Percentiles rank a stretch among this genome's conserved stretches.
phyloP scores from a whole-genome alignment of 2,113 vertebrate species.

The Salvator merianae region DNA sequence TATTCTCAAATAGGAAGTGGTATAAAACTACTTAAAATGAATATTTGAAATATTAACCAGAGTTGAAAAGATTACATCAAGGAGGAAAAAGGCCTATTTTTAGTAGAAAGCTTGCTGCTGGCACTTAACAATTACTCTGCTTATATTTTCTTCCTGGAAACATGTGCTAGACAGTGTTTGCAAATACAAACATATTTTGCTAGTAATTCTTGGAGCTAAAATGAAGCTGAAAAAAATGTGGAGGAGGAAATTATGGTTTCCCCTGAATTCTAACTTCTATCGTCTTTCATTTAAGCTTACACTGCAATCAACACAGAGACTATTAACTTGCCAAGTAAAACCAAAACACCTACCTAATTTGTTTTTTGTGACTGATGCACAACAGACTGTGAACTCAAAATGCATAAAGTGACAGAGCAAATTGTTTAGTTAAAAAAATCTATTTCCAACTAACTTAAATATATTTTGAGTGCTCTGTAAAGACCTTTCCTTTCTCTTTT shows the following conservation, averaged over 20 bases:
- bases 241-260: slow-evolving; percentile 9
- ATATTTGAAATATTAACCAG: not conserved
- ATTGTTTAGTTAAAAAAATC: too few species aligned
- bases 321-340: not conserved
- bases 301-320: not conserved
- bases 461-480: too few species aligned
- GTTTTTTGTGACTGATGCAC: slow-evolving; percentile 21
- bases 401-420: not conserved
- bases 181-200: not conserved
- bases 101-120: slow-evolving; percentile 6
- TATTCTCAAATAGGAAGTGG: too few species aligned
- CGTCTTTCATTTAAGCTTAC: slow-evolving; percentile 9
- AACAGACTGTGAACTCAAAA: not conserved
- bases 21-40: too few species aligned
- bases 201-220: slow-evolving; percentile 5
- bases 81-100: not conserved
- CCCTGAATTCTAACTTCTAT: slow-evolving; percentile 16
- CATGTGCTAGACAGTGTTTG: slow-evolving; percentile 24
- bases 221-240: not conserved
- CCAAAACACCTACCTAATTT: not conserved
- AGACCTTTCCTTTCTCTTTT: slow-evolving; percentile 14
- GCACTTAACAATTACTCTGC: not conserved
- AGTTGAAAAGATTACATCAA: not conserved
- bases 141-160: slow-evolving; percentile 14
- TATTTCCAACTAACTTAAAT: too few species aligned